Conservation (phyloP, 1,140 invertebrate species). For the Hypsibius dujardini region DNA sequence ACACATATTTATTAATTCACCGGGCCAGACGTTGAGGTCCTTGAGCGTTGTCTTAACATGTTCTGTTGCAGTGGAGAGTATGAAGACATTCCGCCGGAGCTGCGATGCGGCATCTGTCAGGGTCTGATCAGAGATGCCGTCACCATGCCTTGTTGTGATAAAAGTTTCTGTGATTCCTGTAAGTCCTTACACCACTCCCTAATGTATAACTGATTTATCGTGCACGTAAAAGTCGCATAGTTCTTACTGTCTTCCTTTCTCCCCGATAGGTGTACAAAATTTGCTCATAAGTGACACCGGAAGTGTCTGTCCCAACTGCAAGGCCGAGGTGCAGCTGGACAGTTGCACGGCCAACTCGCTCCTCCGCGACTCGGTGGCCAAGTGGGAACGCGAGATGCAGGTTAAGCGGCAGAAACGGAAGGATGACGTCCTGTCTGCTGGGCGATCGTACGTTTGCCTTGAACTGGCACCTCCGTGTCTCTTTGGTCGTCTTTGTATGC, state of each 20-base stretch:
- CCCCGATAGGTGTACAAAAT: background rate
- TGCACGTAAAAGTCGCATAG: too few species aligned
- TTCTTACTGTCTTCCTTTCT: background rate
- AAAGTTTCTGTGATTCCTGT: background rate
- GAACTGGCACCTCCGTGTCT: too few species aligned
- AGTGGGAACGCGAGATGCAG: slow-evolving; percentile 15
- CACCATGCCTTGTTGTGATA: background rate
- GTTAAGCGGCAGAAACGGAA: background rate
- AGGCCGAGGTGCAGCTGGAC: background rate
- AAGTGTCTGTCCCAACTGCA: slow-evolving; percentile 2
- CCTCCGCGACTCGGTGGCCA: background rate
- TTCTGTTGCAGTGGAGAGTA: background rate
- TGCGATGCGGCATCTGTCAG: slow-evolving; percentile 1
- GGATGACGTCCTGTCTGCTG: background rate
- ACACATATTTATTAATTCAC: too few species aligned
- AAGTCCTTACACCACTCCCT: background rate
- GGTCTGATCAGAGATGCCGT: background rate
- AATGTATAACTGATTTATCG: too few species aligned
- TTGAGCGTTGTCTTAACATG: too few species aligned
- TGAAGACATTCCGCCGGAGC: slow-evolving; percentile 7
- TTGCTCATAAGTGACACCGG: background rate
- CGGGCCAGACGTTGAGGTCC: too few species aligned
- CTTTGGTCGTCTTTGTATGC: too few species aligned
- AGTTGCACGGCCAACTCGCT: background rate
- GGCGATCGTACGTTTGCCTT: too few species aligned